Evolutionary conservation across 2,888 invertebrate genomes (phyloP), one percentile per base, ranked within the genome.

Genomic region (Elmis aenea): DNA sequence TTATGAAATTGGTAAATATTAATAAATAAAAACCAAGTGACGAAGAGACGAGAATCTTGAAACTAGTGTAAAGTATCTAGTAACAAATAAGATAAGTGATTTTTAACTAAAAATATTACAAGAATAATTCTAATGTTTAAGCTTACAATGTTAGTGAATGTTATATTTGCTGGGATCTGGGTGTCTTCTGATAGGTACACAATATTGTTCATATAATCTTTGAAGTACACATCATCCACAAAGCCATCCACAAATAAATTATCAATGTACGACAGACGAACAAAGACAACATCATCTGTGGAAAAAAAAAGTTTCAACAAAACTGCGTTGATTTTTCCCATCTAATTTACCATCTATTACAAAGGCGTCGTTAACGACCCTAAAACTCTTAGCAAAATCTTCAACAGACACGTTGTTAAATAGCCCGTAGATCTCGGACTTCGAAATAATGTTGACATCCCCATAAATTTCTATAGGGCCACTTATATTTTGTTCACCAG

Each of bases 281-380:
- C 38, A 38, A 68, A 64, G 1, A 60, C 22, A 10, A 66, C 46
- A 37, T 67, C 63, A 27, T 55, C 66, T 65, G 31, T 32, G 54
- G 56, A 27, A 4, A 18, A 33, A 4, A 12, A 33, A 15, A 26
- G 6, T 23, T 5, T 23, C 8, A n/a, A 28, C 4, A 16, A 5
- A 8, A 28, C 16, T 15, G 10, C 5, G 9, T 2, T 11, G n/a
- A 8, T 25, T 25, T 25, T 9, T 25, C 10, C 3, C 4, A 25
- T 10, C 12, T 2, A 3, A 24, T n/a, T 3, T 48, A 61, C 64
- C 62, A 40, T 51, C 55, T 10, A 64, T 48, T 26, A 45, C 29
- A 38, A 51, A 57, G 6, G 45, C 46, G 9, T 57, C 49, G 12
- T 46, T 39, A 13, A 40, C 8, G 5, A 49, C 37, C 13, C 52